Base-by-base conservation (phyloP, 2,797 vertebrate species). In the Etheostoma perlongum region DNA sequence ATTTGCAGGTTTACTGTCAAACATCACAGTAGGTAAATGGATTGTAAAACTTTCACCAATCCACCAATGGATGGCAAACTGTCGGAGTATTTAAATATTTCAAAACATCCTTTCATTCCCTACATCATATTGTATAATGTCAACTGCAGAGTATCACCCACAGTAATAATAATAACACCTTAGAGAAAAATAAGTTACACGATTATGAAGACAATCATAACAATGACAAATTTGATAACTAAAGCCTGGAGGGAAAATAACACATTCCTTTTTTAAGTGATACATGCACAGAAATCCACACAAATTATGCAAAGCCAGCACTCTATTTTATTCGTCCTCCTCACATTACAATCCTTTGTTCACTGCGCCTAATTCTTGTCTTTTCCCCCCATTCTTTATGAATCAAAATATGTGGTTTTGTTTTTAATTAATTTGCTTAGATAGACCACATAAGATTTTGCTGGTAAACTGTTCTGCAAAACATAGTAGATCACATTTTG, bases 341-440 rank as follows among this genome's bases (percentile, higher is more conserved):
- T 57, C 36, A 68, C 36, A 59, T 58, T 53, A 55, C 13, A 44
- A 6, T 42, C 40, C 64, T 74, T 61, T 61, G 25, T 57, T 72
- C 71, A 40, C 16, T 51, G 18, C 23, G 13, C 40, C 16, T 66
- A 16, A 54, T 21, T 64, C 42, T 36, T 27, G 54, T 58, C 18
- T 18, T 55, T 16, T 62, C 25, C 2, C 2, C 9, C 9, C 33
- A 36, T 36, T 59, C 40, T 53, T 5, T 44, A 18, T 47, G 21
- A 71, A 30, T 54, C 1, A 61, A 47, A 71, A 76, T 55, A 27
- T 42, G 16, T 0, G 4, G 13, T 23, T 52, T 86, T 57, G 15
- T 49, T 55, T 72, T 21, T n/a, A 12, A 59, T 47, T 40, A 40
- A 33, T 67, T 64, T 55, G 9, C 13, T 62, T 48, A 30, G 18